These are phyloP conservation scores for Calliopum simillimum DNA, from an alignment of 2,888 invertebrate genomes.

Conservation along the genomic window DNA sequence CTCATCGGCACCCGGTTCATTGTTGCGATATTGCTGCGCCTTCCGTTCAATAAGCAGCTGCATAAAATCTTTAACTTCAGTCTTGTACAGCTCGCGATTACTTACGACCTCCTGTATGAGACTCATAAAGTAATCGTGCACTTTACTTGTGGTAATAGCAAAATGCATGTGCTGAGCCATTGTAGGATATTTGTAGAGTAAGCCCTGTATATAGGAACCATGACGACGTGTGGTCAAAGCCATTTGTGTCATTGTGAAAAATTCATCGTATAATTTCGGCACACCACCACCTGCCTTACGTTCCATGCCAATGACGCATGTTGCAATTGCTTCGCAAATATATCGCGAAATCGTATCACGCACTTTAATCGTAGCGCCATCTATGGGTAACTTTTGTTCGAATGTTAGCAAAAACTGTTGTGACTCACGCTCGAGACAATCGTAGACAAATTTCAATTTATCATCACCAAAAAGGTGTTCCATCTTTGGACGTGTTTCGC, in stretches of 20 bases:
- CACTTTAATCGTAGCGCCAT: slow-evolving; percentile 55
- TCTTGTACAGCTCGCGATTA: slow-evolving; percentile 35
- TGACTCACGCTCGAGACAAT: slow-evolving; percentile 51
- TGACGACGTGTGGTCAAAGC: slow-evolving; percentile 53
- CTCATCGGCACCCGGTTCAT: slow-evolving; percentile 57
- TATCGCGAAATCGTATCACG: slow-evolving; percentile 57
- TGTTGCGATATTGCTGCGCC: slow-evolving; percentile 56
- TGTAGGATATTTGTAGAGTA: slow-evolving; percentile 56
- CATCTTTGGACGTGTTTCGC: slow-evolving; percentile 64
- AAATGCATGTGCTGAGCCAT: slow-evolving; percentile 55
- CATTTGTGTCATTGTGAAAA: slow-evolving; percentile 59
- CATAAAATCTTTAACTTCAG: slow-evolving; percentile 69
- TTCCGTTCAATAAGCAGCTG: slow-evolving; percentile 71
- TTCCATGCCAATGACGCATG: slow-evolving; percentile 56
- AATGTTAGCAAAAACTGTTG: slow-evolving; percentile 49
- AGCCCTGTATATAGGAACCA: slow-evolving; percentile 49
- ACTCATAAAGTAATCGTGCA: slow-evolving; percentile 53
- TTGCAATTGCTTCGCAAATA: slow-evolving; percentile 55
- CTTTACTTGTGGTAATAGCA: slow-evolving; percentile 51
- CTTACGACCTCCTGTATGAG: slow-evolving; percentile 55
- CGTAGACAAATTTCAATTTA: slow-evolving; percentile 59
- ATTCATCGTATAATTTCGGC: slow-evolving; percentile 52
- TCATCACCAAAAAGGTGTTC: slow-evolving; percentile 62
- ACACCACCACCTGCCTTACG: slow-evolving; percentile 16
- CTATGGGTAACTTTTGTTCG: slow-evolving; percentile 59